phyloP scores from a whole-genome alignment of 2,888 invertebrate species.

The Drosophila peninsularis region DNA sequence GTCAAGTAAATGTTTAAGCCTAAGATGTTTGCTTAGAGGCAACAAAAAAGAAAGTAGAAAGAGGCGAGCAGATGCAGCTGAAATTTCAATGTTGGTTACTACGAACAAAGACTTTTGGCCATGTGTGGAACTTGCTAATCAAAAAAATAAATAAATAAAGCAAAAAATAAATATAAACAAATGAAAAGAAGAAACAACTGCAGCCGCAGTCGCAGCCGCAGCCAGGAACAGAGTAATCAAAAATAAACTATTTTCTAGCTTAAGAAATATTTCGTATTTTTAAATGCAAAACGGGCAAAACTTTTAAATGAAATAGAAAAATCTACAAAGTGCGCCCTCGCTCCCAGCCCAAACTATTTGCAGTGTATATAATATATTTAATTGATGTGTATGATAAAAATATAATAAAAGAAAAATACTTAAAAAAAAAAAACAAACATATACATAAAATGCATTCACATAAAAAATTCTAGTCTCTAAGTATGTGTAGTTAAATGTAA shows the following conservation, averaged over 20 bases:
- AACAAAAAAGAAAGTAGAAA: slow-evolving; percentile 24
- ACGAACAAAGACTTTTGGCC: slow-evolving; percentile 37
- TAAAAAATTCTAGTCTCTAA: slow-evolving; percentile 58
- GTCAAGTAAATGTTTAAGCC: slow-evolving; percentile 11
- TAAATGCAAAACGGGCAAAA: slow-evolving; percentile 15
- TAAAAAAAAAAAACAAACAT: slow-evolving; percentile 2
- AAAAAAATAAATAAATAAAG: slow-evolving; percentile 46
- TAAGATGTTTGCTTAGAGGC: slow-evolving; percentile 51
- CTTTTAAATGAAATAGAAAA: slow-evolving; percentile 3
- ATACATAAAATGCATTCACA: slow-evolving; percentile 46
- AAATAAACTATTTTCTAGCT: slow-evolving; percentile 70
- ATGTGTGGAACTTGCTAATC: slow-evolving; percentile 45
- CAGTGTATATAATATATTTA: slow-evolving; percentile 55
- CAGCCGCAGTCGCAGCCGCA: slow-evolving; percentile 15
- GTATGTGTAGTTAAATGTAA: slow-evolving; percentile 83
- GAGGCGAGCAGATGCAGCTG: background rate
- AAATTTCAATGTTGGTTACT: slow-evolving; percentile 21
- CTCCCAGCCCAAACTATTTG: slow-evolving; percentile 19
- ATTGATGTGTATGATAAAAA: slow-evolving; percentile 49
- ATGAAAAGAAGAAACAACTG: slow-evolving; percentile 6
- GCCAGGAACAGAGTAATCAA: slow-evolving; percentile 70
- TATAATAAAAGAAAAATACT: slow-evolving; percentile 4
- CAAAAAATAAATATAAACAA: slow-evolving; percentile 49
- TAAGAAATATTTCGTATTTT: slow-evolving; percentile 56
- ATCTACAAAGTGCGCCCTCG: slow-evolving; percentile 6